Evolutionary conservation across 2,797 vertebrate species (phyloP).

Genomic region (Philypnodon macrostomus): DNA sequence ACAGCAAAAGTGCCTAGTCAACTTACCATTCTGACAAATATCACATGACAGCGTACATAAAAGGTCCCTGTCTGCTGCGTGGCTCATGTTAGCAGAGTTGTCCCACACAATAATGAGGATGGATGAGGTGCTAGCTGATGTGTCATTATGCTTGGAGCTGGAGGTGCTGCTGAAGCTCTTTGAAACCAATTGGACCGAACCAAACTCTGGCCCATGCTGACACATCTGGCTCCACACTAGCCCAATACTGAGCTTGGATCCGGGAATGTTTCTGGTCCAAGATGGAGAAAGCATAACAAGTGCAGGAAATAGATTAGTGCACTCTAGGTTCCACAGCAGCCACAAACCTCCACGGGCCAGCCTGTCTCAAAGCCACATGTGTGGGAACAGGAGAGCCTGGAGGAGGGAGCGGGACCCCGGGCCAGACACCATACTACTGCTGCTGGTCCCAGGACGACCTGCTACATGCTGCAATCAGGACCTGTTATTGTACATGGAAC

Average conservation of each 20-base stretch:
- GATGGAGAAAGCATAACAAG: slow-evolving; percentile 90
- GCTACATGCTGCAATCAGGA: slow-evolving; percentile 14
- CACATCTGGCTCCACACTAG: slow-evolving; percentile 80
- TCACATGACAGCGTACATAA: slow-evolving; percentile 41
- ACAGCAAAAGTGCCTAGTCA: slow-evolving; percentile 48
- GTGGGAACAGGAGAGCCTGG: slow-evolving; percentile 58
- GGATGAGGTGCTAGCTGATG: slow-evolving; percentile 49
- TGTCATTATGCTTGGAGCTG: slow-evolving; percentile 32
- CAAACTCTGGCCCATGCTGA: slow-evolving; percentile 79
- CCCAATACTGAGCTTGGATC: slow-evolving; percentile 52
- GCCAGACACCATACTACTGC: slow-evolving; percentile 36
- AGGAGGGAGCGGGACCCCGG: slow-evolving; percentile 29
- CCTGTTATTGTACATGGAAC: slow-evolving; percentile 16
- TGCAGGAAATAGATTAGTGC: slow-evolving; percentile 90
- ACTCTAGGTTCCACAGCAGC: slow-evolving; percentile 78
- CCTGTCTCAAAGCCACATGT: slow-evolving; percentile 75
- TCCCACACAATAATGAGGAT: slow-evolving; percentile 37
- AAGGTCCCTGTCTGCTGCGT: slow-evolving; percentile 32
- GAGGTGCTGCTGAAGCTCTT: slow-evolving; percentile 25
- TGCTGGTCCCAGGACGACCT: slow-evolving; percentile 31
- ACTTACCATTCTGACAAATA: slow-evolving; percentile 36
- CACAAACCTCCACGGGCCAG: slow-evolving; percentile 53
- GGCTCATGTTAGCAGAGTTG: slow-evolving; percentile 31
- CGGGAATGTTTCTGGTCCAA: slow-evolving; percentile 77
- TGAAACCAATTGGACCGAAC: slow-evolving; percentile 45